Evolutionary conservation across 2,113 vertebrate genomes (phyloP).

Genomic region (Micronycteris hirsuta): DNA sequence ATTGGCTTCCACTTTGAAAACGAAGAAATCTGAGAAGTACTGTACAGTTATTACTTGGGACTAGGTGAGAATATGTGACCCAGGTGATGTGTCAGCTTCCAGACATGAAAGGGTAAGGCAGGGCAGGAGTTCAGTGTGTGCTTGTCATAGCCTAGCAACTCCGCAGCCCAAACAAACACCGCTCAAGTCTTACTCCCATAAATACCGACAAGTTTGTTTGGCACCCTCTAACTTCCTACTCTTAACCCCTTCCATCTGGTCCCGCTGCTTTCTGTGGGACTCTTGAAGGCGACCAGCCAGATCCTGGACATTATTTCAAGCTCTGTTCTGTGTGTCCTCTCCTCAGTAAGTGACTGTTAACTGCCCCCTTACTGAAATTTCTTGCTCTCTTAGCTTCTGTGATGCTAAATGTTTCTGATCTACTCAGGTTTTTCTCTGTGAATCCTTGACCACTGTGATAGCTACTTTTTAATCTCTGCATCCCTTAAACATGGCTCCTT

Average conservation of each 20-base stretch:
- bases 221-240: neutral
- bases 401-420: neutral
- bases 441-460: neutral
- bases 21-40: neutral
- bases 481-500: neutral
- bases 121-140: neutral
- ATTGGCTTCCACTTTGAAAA: neutral
- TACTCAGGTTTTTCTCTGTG: neutral
- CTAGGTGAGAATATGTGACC: neutral
- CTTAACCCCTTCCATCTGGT: neutral
- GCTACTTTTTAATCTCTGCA: neutral
- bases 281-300: neutral
- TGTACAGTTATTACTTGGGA: neutral
- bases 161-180: conserved; percentile 48
- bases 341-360: neutral
- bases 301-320: neutral
- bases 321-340: neutral
- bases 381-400: neutral
- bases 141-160: conserved; percentile 45
- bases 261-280: neutral
- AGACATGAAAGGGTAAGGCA: neutral
- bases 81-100: conserved; percentile 9
- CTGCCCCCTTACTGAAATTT: neutral
- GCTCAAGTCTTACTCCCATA: neutral
- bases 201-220: neutral